Conservation (phyloP, 2,113 vertebrate genomes). For the Sturnira hondurensis region DNA sequence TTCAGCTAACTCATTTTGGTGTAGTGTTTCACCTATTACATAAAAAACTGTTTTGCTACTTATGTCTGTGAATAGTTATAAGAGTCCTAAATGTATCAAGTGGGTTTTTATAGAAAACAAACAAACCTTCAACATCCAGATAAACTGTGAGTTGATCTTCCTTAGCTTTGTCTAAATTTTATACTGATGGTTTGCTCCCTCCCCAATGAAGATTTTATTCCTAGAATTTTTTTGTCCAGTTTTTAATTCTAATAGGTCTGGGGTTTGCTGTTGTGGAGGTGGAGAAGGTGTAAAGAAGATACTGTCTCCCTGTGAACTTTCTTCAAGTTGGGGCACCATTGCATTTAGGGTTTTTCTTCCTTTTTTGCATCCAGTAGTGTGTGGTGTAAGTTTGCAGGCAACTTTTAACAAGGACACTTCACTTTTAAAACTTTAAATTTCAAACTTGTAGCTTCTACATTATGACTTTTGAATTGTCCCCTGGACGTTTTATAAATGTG, state of each 20-base stretch:
- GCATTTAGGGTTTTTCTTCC: not conserved
- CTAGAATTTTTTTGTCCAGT: not conserved
- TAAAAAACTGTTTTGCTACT: not conserved
- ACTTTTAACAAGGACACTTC: not conserved
- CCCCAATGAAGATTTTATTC: not conserved
- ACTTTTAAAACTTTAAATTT: slow-evolving; percentile 37
- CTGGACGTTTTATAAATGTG: slow-evolving; percentile 13
- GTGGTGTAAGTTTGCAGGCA: not conserved
- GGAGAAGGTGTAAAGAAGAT: not conserved
- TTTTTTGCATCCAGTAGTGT: not conserved
- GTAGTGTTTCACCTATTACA: not conserved
- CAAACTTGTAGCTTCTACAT: not conserved
- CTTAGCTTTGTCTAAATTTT: not conserved
- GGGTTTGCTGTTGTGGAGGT: not conserved
- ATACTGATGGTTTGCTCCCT: not conserved
- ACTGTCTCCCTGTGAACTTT: not conserved
- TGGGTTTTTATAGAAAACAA: slow-evolving; percentile 1
- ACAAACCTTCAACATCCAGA: not conserved
- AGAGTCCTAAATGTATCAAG: not conserved
- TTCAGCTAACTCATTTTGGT: not conserved
- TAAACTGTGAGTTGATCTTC: slow-evolving; percentile 17
- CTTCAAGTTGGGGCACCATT: not conserved
- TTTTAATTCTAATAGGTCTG: not conserved
- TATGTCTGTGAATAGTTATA: slow-evolving; percentile 15
- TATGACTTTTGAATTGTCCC: not conserved